Evolutionary conservation across 2,797 vertebrate genomes (phyloP).

Genomic region (Enteromius anoplus): DNA sequence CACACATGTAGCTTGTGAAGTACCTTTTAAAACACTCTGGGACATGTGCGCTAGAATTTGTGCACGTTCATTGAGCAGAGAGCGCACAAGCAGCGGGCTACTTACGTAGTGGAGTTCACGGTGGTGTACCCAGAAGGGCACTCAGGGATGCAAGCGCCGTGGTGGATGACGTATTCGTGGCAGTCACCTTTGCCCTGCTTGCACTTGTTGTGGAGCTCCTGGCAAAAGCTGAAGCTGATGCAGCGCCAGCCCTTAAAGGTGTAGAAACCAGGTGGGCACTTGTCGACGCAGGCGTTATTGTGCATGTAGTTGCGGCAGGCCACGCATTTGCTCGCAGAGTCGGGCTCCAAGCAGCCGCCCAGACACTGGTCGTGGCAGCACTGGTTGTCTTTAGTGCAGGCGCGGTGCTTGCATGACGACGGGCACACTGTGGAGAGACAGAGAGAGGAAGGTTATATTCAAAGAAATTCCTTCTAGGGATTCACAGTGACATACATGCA

Average conservation of each 20-base stretch:
- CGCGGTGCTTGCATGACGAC: slow-evolving; percentile 84
- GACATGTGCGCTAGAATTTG: background rate
- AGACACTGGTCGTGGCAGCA: slow-evolving; percentile 94
- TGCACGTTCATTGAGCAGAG: background rate
- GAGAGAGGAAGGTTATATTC: background rate
- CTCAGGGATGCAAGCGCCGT: slow-evolving; percentile 86
- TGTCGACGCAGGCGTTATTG: slow-evolving; percentile 80
- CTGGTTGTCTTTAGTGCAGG: slow-evolving; percentile 83
- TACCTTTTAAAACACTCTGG: slow-evolving; percentile 6
- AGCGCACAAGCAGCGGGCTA: slow-evolving; percentile 35
- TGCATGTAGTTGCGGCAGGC: slow-evolving; percentile 88
- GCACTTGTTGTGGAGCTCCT: slow-evolving; percentile 88
- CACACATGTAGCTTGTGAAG: background rate
- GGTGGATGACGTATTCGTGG: slow-evolving; percentile 89
- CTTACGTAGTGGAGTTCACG: slow-evolving; percentile 92
- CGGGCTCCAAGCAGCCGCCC: slow-evolving; percentile 85
- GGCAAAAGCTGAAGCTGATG: slow-evolving; percentile 88
- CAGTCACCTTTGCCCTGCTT: slow-evolving; percentile 76
- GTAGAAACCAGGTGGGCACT: slow-evolving; percentile 82
- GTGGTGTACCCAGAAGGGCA: slow-evolving; percentile 95
- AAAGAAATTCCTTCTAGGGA: background rate
- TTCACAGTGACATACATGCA: background rate
- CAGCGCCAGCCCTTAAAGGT: slow-evolving; percentile 94
- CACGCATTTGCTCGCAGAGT: slow-evolving; percentile 80
- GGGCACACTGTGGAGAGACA: slow-evolving; percentile 84